Evolutionary conservation across 2,113 vertebrate species (phyloP).

Genomic region (Siniperca chuatsi): DNA sequence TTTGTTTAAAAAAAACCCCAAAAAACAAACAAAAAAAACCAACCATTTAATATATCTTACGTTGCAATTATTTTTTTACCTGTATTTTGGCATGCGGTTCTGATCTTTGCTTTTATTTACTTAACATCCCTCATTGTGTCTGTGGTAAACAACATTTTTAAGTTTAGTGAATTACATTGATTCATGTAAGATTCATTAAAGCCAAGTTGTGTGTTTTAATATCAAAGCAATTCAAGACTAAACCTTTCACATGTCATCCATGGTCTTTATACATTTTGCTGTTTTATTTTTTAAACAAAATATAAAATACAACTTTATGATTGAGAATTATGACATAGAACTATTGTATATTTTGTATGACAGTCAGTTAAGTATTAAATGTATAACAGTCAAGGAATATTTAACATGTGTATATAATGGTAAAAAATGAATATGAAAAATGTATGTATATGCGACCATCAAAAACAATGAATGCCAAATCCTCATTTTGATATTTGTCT

Average conservation of each 20-base stretch:
- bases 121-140: conserved; percentile 85
- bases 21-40: conserved; percentile 34
- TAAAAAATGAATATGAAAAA: conserved; percentile 52
- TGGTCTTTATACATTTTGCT: conserved; percentile 71
- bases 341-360: conserved; percentile 80
- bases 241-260: conserved; percentile 56
- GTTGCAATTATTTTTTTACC: conserved; percentile 88
- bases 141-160: conserved; percentile 84
- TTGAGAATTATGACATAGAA: conserved; percentile 64
- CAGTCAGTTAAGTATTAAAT: conserved; percentile 68
- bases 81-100: conserved; percentile 89
- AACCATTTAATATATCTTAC: conserved; percentile 84
- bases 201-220: conserved; percentile 62
- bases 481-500: conserved; percentile 63
- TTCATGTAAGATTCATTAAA: conserved; percentile 57
- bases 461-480: conserved; percentile 82
- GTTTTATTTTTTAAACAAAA: conserved; percentile 74
- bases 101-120: conserved; percentile 84
- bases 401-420: conserved; percentile 70
- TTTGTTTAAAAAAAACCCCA: conserved; percentile 81
- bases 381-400: conserved; percentile 68
- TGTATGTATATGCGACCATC: conserved; percentile 73
- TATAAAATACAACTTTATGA: conserved; percentile 60
- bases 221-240: conserved; percentile 80
- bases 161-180: conserved; percentile 75